Percentiles rank a stretch among this genome's conserved stretches.
Evolutionary conservation across 2,888 invertebrate genomes (phyloP).

Genomic region (Melanostoma scalare): DNA sequence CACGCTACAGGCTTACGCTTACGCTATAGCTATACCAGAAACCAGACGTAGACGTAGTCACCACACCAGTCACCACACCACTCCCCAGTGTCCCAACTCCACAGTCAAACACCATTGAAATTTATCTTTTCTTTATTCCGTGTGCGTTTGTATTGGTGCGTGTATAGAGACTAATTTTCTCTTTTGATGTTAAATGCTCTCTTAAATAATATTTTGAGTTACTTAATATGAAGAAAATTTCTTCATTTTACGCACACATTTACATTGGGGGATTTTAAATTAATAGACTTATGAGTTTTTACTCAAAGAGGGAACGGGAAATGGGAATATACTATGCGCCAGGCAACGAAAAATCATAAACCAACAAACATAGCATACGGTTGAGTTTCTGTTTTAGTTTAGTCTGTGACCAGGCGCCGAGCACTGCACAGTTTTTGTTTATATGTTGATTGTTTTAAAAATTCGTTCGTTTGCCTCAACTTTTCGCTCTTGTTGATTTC

Average conservation of each 20-base stretch:
- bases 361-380: constrained; percentile 56
- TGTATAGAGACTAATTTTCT: no score
- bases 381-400: constrained; percentile 51
- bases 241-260: constrained; percentile 2
- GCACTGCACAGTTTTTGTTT: constrained; percentile 76
- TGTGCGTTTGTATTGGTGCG: no score
- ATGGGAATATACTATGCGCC: not conserved
- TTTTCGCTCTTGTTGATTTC: constrained; percentile 70
- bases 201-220: no score
- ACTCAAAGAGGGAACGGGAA: not conserved
- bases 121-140: no score
- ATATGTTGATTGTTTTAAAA: constrained; percentile 65
- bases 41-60: no score
- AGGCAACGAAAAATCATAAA: constrained; percentile 44
- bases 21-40: no score
- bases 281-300: no score
- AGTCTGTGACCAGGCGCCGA: constrained; percentile 78
- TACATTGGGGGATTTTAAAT: not conserved
- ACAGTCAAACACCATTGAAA: no score
- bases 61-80: no score
- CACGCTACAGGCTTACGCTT: no score
- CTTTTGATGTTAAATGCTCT: no score
- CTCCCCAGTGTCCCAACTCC: no score
- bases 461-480: constrained; percentile 73
- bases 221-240: not conserved